Evolutionary conservation across 2,113 vertebrate genomes (phyloP).

Genomic region (Artemisiospiza belli): DNA sequence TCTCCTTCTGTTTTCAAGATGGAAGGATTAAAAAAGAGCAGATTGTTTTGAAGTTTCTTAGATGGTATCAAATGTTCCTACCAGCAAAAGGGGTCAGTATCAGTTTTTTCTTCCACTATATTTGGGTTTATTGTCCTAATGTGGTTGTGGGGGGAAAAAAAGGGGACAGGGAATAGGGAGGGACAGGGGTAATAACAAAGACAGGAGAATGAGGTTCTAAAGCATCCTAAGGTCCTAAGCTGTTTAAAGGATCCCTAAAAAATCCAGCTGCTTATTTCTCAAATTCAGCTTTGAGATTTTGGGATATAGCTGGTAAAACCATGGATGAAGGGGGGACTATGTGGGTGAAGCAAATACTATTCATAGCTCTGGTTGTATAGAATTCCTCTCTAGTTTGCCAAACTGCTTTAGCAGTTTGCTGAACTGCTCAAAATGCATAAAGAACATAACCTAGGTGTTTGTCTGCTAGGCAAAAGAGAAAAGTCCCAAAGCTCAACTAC

Average conservation of each 20-base stretch:
- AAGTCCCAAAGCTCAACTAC: not conserved
- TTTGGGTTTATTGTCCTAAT: not conserved
- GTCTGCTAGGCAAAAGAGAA: not conserved
- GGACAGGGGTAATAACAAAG: not conserved
- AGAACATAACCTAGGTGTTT: not conserved
- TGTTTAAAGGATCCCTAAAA: not conserved
- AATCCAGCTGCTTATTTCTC: not conserved
- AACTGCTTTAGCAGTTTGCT: not conserved
- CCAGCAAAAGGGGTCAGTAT: not conserved
- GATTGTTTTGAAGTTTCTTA: not conserved
- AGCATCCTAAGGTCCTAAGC: not conserved
- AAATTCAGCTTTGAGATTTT: not conserved
- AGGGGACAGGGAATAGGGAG: accelerated
- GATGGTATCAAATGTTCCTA: not conserved
- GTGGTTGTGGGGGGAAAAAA: not conserved
- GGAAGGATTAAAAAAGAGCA: not conserved
- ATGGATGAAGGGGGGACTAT: not conserved
- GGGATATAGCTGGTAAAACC: not conserved
- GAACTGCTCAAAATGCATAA: not conserved
- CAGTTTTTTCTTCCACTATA: not conserved
- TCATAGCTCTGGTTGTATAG: not conserved
- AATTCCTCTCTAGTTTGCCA: not conserved
- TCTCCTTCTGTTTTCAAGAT: not conserved
- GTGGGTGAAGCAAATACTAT: not conserved
- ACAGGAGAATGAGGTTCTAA: not conserved